Conservation (phyloP, 2,797 vertebrate species). For the Eidolon dupreanum region DNA sequence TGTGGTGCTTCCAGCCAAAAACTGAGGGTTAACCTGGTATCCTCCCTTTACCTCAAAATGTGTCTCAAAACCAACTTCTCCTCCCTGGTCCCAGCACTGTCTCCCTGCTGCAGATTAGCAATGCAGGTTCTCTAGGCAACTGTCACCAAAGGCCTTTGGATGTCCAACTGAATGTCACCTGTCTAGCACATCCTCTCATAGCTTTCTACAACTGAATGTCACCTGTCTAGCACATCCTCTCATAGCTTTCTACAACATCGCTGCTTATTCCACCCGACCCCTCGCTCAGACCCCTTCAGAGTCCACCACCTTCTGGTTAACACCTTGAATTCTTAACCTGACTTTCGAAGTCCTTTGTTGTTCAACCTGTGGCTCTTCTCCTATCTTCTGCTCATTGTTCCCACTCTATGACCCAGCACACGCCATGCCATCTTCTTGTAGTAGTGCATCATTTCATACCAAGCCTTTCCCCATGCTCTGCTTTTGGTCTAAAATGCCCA, state of each 20-base stretch:
- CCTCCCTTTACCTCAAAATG: background rate
- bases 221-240: background rate
- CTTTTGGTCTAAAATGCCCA: background rate
- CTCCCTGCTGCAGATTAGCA: background rate
- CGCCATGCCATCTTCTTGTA: accelerated
- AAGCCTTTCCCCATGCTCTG: background rate
- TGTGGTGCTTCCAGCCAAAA: background rate
- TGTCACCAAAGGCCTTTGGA: background rate
- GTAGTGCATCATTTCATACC: background rate
- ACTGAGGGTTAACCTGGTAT: background rate
- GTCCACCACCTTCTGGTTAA: background rate
- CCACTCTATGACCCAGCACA: background rate
- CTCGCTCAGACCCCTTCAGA: background rate
- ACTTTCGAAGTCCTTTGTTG: background rate
- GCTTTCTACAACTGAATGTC: background rate
- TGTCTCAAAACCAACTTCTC: background rate
- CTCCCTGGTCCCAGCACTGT: too few species aligned
- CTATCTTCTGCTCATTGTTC: background rate
- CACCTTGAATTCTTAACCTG: background rate
- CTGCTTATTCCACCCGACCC: background rate
- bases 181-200: background rate
- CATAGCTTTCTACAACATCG: background rate
- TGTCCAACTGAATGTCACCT: background rate
- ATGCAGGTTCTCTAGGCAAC: background rate
- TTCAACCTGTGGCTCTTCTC: background rate